These are phyloP conservation scores for Adrianichthys oophorus DNA, from an alignment of 2,797 vertebrate genomes.

Conservation along the genomic window DNA sequence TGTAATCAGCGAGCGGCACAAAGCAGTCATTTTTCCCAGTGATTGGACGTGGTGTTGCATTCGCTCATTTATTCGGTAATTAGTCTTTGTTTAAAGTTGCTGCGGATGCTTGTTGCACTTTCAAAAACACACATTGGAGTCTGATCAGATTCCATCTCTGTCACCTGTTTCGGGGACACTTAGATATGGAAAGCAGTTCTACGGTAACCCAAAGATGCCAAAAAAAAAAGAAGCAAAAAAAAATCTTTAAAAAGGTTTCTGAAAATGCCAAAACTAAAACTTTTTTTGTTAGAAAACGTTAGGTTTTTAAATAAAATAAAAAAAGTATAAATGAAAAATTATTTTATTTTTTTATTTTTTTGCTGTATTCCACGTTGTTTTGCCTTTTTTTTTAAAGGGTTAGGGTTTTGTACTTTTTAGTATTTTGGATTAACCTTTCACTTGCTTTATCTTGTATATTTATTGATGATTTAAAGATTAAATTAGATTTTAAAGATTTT, in stretches of 20 bases:
- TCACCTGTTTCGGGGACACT: background rate
- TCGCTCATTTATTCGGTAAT: constrained; percentile 56
- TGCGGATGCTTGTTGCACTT: constrained; percentile 28
- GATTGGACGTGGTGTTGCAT: constrained; percentile 61
- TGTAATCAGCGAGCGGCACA: constrained; percentile 69
- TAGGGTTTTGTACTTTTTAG: too few relatives aligned
- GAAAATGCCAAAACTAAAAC: background rate
- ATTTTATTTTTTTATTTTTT: too few relatives aligned
- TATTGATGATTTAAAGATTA: too few relatives aligned
- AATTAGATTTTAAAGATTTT: too few relatives aligned
- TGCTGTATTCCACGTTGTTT: too few relatives aligned
- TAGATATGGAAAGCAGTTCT: background rate
- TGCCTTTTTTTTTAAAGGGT: too few relatives aligned
- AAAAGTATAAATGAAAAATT: too few relatives aligned
- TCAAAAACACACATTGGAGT: constrained; percentile 33
- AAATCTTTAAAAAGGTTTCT: too few relatives aligned
- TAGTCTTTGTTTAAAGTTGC: constrained; percentile 56
- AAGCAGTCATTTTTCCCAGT: constrained; percentile 63
- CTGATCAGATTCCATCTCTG: constrained; percentile 6
- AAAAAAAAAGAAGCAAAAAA: background rate
- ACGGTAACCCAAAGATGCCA: background rate
- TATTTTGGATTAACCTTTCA: too few relatives aligned
- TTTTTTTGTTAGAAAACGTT: background rate
- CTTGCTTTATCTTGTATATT: too few relatives aligned
- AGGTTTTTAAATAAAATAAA: too few relatives aligned